Conservation (phyloP, 2,797 vertebrate genomes). For the Rhadinocentrus ornatus region DNA sequence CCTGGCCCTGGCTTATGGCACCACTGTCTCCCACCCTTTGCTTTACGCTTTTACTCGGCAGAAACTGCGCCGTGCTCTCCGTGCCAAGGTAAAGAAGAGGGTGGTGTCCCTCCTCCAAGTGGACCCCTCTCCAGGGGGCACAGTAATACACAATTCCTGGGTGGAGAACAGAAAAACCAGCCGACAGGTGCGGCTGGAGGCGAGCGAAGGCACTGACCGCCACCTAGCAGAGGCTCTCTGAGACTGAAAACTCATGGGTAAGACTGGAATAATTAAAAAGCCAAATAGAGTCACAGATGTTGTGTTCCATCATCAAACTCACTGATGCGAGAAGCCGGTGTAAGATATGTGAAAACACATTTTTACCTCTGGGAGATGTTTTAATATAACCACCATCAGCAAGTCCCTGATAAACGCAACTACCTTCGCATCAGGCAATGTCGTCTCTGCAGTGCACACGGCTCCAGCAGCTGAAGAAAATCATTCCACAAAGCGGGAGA, state of each 20-base stretch:
- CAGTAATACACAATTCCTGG: conserved; percentile 89
- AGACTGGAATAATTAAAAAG: conserved; percentile 35
- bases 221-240: conserved; percentile 83
- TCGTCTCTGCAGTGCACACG: background rate
- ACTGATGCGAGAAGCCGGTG: conserved; percentile 36
- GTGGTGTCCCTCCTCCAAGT: conserved; percentile 87
- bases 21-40: conserved; percentile 82
- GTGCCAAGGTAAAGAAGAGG: conserved; percentile 84
- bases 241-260: conserved; percentile 39
- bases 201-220: conserved; percentile 83
- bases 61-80: conserved; percentile 83
- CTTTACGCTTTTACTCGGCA: conserved; percentile 85
- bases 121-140: conserved; percentile 83
- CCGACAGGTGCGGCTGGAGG: conserved; percentile 77
- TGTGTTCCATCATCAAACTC: conserved; percentile 53
- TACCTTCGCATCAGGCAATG: conserved; percentile 35
- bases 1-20: conserved; percentile 83
- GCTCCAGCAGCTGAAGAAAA: conserved; percentile 27
- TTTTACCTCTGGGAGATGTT: conserved; percentile 62
- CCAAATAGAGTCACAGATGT: conserved; percentile 48
- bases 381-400: conserved; percentile 51
- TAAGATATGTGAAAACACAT: conserved; percentile 50
- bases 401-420: conserved; percentile 27
- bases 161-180: conserved; percentile 82
- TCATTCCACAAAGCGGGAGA: conserved; percentile 33